phyloP scores from a whole-genome alignment of 2,113 vertebrate species.

The Thymallus thymallus region DNA sequence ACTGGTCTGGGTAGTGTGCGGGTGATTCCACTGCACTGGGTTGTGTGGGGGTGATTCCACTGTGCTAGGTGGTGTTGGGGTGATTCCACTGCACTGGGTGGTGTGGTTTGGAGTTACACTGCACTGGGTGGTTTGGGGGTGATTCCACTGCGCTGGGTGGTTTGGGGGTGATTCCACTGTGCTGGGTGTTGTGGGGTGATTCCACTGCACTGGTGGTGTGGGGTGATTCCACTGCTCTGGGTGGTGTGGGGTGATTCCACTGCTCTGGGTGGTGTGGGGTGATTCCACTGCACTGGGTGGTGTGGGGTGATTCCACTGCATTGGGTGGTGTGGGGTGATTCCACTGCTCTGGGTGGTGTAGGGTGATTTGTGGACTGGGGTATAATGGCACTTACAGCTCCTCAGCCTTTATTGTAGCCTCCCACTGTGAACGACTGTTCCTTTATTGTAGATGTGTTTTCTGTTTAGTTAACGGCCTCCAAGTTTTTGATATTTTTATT shows the following conservation, averaged over 20 bases:
- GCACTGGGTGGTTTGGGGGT: conserved; percentile 24
- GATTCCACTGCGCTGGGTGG: background rate
- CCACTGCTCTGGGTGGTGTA: background rate
- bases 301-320: too few species aligned
- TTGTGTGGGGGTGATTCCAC: conserved; percentile 29
- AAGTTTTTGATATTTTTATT: conserved; percentile 78
- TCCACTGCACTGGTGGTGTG: conserved; percentile 20
- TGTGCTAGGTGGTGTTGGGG: conserved; percentile 4
- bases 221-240: conserved; percentile 9
- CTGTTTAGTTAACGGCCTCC: conserved; percentile 75
- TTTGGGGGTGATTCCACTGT: background rate
- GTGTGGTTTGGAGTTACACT: conserved; percentile 12
- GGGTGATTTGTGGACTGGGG: conserved; percentile 61
- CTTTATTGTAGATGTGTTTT: conserved; percentile 77
- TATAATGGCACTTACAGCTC: conserved; percentile 60
- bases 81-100: conserved; percentile 19
- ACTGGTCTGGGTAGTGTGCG: background rate
- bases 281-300: background rate
- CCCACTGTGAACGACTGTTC: conserved; percentile 78
- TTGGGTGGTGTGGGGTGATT: background rate
- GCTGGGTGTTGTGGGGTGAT: conserved; percentile 16
- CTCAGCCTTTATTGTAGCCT: conserved; percentile 67
- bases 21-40: background rate
- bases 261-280: background rate
- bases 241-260: conserved; percentile 21